These are phyloP conservation scores for Avahi laniger DNA, from an alignment of 2,797 vertebrate species.

Conservation along the genomic window DNA sequence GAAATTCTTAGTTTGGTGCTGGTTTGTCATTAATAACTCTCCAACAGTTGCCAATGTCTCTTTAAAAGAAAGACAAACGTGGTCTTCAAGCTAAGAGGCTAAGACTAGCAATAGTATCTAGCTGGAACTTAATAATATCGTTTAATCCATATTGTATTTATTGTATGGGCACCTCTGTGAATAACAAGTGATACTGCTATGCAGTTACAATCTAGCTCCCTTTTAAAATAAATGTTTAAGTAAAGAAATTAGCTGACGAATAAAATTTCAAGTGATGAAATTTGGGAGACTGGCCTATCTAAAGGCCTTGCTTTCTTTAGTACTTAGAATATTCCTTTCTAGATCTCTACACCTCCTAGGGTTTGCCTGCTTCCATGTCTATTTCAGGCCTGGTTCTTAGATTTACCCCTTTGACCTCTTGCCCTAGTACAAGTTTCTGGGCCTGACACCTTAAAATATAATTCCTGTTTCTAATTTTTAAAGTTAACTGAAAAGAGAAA, in stretches of 20 bases:
- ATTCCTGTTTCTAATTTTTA: neutral
- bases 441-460: neutral
- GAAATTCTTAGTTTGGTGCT: neutral
- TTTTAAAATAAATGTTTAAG: conserved; percentile 30
- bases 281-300: neutral
- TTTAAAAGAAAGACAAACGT: neutral
- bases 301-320: neutral
- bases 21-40: conserved; percentile 23
- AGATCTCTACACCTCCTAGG: neutral
- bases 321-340: neutral
- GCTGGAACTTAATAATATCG: neutral
- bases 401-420: neutral
- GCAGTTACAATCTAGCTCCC: neutral
- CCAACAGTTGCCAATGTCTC: neutral
- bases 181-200: conserved; percentile 6
- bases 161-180: neutral
- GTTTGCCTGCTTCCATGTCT: neutral
- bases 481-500: conserved; percentile 3
- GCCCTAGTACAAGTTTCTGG: neutral
- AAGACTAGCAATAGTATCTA: neutral
- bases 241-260: neutral
- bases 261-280: neutral
- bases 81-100: neutral
- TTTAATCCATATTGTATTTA: conserved; percentile 25
- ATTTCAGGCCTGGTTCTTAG: neutral